Percentiles rank a stretch among this genome's conserved stretches.
phyloP scores from a whole-genome alignment of 64 coral and sea anemone genomes.

The Montipora foliosa region DNA sequence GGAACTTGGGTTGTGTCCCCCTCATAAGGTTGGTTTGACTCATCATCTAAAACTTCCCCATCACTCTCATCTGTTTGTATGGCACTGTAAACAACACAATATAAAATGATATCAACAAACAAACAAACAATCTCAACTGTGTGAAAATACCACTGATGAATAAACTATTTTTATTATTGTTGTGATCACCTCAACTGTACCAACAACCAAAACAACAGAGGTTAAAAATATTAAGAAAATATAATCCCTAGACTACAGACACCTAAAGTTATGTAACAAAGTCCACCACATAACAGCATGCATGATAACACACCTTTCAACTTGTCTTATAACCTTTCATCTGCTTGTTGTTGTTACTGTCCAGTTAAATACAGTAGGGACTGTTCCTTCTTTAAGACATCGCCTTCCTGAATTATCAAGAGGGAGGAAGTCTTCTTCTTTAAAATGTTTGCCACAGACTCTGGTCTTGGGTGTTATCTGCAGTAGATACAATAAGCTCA shows the following conservation, averaged over 20 bases:
- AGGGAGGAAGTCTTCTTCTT: constrained; percentile 44
- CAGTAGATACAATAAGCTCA: neutral
- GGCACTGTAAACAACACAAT: constrained; percentile 20
- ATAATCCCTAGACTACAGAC: constrained; percentile 9
- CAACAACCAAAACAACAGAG: constrained; percentile 5
- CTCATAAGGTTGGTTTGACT: constrained; percentile 41
- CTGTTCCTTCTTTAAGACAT: constrained; percentile 39
- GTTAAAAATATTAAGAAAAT: constrained; percentile 7
- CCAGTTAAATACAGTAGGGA: constrained; percentile 35
- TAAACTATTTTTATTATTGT: constrained; percentile 12
- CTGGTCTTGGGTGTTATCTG: constrained; percentile 46
- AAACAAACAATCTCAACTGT: neutral
- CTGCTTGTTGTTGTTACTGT: constrained; percentile 41
- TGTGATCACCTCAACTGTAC: constrained; percentile 5
- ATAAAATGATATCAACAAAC: neutral
- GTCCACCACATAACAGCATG: constrained; percentile 5
- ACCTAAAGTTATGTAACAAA: constrained; percentile 18
- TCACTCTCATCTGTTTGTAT: constrained; percentile 24
- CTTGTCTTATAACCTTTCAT: constrained; percentile 36
- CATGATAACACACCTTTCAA: constrained; percentile 49
- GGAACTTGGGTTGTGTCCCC: constrained; percentile 2
- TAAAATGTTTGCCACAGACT: constrained; percentile 51
- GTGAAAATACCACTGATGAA: constrained; percentile 15
- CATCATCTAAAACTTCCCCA: constrained; percentile 5
- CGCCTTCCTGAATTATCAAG: constrained; percentile 44